A percentile compares a stretch with the other conserved stretches of the same genome.
phyloP scores from a whole-genome alignment of 53 echinoderm and acorn worm species.

The Apostichopus leukothele region DNA sequence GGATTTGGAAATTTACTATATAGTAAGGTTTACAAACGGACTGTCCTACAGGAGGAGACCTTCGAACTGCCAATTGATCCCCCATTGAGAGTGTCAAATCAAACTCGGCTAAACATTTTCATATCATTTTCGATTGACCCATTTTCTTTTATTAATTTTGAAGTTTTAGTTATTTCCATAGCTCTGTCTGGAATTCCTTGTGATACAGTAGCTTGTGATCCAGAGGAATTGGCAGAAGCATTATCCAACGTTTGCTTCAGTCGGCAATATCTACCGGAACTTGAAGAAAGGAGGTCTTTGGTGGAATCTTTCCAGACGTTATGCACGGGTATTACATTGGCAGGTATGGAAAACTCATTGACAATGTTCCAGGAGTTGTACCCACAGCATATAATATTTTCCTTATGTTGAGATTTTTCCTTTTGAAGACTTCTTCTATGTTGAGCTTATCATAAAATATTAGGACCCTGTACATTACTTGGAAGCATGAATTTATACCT shows the following conservation, averaged over 20 bases:
- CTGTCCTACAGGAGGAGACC: background rate
- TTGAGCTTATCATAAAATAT: too few relatives aligned
- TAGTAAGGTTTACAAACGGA: background rate
- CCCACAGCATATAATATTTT: too few relatives aligned
- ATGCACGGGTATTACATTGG: background rate
- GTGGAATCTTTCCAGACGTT: background rate
- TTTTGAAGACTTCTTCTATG: too few relatives aligned
- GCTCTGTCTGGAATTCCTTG: background rate
- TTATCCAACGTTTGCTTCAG: background rate
- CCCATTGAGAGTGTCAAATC: background rate
- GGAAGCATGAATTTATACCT: too few relatives aligned
- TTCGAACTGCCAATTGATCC: background rate
- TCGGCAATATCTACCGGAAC: background rate
- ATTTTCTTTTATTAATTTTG: background rate
- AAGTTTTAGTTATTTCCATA: background rate
- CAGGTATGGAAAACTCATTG: background rate
- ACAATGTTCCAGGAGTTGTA: too few relatives aligned
- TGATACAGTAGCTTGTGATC: background rate
- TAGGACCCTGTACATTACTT: too few relatives aligned
- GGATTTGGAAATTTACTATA: slow-evolving; percentile 3
- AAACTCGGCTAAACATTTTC: background rate
- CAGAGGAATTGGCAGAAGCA: background rate
- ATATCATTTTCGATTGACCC: background rate
- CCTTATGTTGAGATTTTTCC: too few relatives aligned
- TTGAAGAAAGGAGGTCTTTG: background rate